phyloP scores from a whole-genome alignment of 1,140 invertebrate species.

The Lasaia peninsularis region DNA sequence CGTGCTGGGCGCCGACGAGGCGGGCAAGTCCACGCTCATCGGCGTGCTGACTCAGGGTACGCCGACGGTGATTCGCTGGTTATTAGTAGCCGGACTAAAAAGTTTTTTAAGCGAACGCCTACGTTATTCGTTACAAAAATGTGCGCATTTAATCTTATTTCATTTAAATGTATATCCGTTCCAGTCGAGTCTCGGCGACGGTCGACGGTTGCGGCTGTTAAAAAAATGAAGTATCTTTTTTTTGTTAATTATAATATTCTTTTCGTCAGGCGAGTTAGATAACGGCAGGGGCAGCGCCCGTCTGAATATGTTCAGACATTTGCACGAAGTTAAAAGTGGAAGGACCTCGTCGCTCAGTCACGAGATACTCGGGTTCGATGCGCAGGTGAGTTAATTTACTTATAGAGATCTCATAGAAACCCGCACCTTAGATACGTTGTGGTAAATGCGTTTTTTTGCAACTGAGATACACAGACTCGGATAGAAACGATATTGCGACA shows the following conservation, averaged over 20 bases:
- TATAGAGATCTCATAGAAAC: too few relatives aligned
- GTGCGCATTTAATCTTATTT: too few relatives aligned
- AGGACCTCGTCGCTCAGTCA: constrained; percentile 97
- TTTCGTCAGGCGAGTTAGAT: constrained; percentile 86
- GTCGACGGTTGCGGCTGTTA: too few relatives aligned
- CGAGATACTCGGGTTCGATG: constrained; percentile 97
- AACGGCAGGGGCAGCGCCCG: constrained; percentile 96
- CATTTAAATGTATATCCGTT: too few relatives aligned
- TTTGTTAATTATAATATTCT: too few relatives aligned
- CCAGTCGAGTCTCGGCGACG: too few relatives aligned
- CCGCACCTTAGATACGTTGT: too few relatives aligned
- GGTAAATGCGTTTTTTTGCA: too few relatives aligned
- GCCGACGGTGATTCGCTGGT: background rate
- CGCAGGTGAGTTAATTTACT: constrained; percentile 70
- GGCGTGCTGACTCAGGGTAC: constrained; percentile 94
- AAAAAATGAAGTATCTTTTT: too few relatives aligned
- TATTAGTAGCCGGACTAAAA: background rate
- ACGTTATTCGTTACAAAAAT: background rate
- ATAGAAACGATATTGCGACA: too few relatives aligned
- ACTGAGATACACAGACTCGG: too few relatives aligned
- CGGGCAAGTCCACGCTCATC: constrained; percentile 94
- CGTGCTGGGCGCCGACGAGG: constrained; percentile 95
- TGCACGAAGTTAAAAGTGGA: constrained; percentile 97
- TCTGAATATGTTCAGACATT: constrained; percentile 96
- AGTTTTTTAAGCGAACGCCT: too few relatives aligned